A percentile compares a stretch with the other conserved stretches of the same genome.
Evolutionary conservation across 1,140 invertebrate species (phyloP).

Genomic region (Acyrthosiphon pisum): DNA sequence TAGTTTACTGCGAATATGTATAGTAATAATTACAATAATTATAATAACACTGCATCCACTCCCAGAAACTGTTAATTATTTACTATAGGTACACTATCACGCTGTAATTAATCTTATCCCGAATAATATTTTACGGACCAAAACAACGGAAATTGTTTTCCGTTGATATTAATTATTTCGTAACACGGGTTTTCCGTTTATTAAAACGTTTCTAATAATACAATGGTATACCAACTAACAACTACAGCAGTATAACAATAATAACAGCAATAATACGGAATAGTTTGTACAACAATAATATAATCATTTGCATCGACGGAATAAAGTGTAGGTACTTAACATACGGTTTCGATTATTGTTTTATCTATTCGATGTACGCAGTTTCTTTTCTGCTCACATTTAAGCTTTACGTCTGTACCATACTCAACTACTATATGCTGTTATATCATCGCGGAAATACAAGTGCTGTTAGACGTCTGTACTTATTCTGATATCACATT

Average conservation of each 20-base stretch:
- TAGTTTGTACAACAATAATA: neutral
- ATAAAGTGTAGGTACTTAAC: neutral
- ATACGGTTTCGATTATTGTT: neutral
- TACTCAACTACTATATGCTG: neutral
- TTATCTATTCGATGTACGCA: neutral
- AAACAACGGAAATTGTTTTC: slow-evolving; percentile 3
- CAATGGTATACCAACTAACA: neutral
- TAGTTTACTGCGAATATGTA: neutral
- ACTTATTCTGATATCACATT: neutral
- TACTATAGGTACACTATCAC: neutral
- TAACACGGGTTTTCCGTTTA: neutral
- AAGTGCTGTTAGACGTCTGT: neutral
- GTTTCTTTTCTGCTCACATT: neutral
- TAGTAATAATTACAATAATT: neutral
- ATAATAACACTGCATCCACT: neutral
- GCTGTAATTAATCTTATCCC: neutral
- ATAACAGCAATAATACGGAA: neutral
- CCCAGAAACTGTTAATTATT: slow-evolving; percentile 3
- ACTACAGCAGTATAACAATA: too few species aligned
- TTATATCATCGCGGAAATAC: neutral
- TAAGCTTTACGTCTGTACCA: neutral
- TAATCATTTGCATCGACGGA: neutral
- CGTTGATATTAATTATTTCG: slow-evolving; percentile 15
- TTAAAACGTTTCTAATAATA: neutral
- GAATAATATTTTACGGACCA: neutral